Evolutionary conservation across 2,888 invertebrate genomes (phyloP).

Genomic region (Asteroscopus sphinx): DNA sequence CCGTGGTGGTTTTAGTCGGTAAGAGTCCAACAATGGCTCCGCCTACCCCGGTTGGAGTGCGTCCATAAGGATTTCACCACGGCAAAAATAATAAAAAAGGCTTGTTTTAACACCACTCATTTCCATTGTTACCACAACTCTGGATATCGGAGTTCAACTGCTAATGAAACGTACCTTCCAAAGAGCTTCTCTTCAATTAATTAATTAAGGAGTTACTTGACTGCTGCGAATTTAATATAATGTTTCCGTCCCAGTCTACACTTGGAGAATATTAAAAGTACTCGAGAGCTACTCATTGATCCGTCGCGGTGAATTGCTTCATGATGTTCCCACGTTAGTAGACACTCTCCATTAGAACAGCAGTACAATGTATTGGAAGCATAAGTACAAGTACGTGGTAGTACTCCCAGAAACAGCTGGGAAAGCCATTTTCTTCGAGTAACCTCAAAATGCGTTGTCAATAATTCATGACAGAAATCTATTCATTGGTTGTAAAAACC

Average conservation of each 20-base stretch:
- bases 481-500: not conserved
- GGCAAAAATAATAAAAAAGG: too few species aligned
- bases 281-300: conserved; percentile 3
- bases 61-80: too few species aligned
- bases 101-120: conserved; percentile 1
- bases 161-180: conserved; percentile 7
- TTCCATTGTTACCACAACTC: conserved; percentile 11
- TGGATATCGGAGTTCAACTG: conserved; percentile 6
- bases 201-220: conserved; percentile 21
- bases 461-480: not conserved
- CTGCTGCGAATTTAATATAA: conserved; percentile 16
- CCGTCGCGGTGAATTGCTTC: not conserved
- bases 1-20: too few species aligned
- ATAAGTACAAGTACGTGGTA: too few species aligned
- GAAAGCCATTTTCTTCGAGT: too few species aligned
- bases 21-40: too few species aligned
- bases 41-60: too few species aligned
- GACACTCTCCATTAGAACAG: conserved; percentile 4
- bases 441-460: not conserved
- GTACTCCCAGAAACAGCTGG: too few species aligned
- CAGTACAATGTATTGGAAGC: not conserved
- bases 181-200: conserved; percentile 7
- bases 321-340: conserved; percentile 8
- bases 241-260: conserved; percentile 6
- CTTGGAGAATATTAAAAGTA: conserved; percentile 22